These are phyloP conservation scores for Hyles euphorbiae DNA, from an alignment of 1,140 invertebrate genomes.

Conservation along the genomic window DNA sequence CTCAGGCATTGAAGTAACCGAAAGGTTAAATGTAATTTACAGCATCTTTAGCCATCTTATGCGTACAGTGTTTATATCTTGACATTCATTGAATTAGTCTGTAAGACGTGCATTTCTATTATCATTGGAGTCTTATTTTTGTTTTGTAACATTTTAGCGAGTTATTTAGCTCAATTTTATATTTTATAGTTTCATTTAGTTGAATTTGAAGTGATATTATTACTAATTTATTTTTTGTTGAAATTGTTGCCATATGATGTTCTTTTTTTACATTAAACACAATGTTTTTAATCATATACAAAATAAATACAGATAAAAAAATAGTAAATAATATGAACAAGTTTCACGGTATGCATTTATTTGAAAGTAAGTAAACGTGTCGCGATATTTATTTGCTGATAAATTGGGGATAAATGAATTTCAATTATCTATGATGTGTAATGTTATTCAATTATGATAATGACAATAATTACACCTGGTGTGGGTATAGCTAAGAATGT, in stretches of 20 bases:
- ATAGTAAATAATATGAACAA: not conserved
- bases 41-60: too few relatives aligned
- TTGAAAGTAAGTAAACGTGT: not conserved
- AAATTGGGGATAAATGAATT: not conserved
- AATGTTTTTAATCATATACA: constrained; percentile 4
- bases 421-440: not conserved
- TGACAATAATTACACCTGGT: constrained; percentile 5
- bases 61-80: too few relatives aligned
- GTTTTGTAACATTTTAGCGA: not conserved
- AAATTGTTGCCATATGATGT: constrained; percentile 13
- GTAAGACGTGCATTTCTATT: too few relatives aligned
- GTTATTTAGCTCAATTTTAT: constrained; percentile 1
- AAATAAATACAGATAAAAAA: not conserved
- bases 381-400: not conserved
- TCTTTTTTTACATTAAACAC: constrained; percentile 2
- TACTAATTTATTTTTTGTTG: constrained; percentile 13
- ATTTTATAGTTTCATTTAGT: constrained; percentile 12
- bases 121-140: too few relatives aligned
- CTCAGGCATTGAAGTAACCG: too few relatives aligned
- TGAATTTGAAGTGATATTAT: constrained; percentile 19
- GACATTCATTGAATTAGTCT: too few relatives aligned
- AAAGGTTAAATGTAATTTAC: too few relatives aligned
- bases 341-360: not conserved
- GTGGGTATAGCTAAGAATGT: not conserved
- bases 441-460: constrained; percentile 6